Percentiles rank a stretch among this genome's conserved stretches.
These are phyloP conservation scores for Musca domestica DNA, from an alignment of 1,140 invertebrate species.

Conservation along the genomic window DNA sequence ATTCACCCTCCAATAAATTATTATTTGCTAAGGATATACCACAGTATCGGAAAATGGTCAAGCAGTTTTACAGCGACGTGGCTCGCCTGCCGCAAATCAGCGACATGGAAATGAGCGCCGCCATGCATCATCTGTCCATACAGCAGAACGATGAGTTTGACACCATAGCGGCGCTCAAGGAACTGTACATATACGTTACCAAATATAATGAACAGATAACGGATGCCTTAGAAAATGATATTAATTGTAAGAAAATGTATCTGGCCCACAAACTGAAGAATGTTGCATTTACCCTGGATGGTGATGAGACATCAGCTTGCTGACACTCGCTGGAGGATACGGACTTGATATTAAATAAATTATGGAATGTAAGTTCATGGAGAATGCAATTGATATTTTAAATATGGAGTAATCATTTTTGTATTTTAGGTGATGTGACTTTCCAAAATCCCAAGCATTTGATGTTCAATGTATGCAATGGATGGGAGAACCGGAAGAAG, in stretches of 20 bases:
- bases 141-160: constrained; percentile 87
- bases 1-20: constrained; percentile 92
- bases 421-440: too few species aligned
- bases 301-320: constrained; percentile 59
- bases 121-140: constrained; percentile 87
- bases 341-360: too few species aligned
- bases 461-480: too few species aligned
- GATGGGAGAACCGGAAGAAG: too few species aligned
- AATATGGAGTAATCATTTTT: too few species aligned
- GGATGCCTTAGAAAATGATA: constrained; percentile 73
- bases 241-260: constrained; percentile 81
- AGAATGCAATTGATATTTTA: too few species aligned
- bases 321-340: constrained; percentile 35
- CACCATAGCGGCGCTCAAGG: constrained; percentile 85
- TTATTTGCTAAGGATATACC: constrained; percentile 93
- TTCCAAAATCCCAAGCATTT: too few species aligned
- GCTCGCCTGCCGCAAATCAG: constrained; percentile 81
- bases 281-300: constrained; percentile 85
- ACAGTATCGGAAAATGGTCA: constrained; percentile 82
- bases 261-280: constrained; percentile 85
- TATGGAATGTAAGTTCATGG: too few species aligned
- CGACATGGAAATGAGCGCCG: constrained; percentile 87
- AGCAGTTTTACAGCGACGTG: constrained; percentile 83
- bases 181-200: constrained; percentile 90
- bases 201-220: constrained; percentile 89